Evolutionary conservation across 2,888 invertebrate genomes (phyloP).

Genomic region (Xestoiulus laeticollis): DNA sequence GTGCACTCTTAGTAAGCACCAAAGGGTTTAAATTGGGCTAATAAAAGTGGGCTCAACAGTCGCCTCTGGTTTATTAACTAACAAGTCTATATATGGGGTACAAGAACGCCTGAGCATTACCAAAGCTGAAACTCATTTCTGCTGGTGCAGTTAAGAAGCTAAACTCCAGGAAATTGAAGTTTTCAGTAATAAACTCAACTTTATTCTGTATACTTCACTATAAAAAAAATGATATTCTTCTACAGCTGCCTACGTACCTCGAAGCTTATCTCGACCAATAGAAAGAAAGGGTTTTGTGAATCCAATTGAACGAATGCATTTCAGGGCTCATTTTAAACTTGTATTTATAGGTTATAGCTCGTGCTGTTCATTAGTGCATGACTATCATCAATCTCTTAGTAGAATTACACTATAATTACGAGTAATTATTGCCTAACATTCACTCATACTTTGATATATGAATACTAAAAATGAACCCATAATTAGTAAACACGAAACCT

Average conservation of each 20-base stretch:
- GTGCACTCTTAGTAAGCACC: neutral
- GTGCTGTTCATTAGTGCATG: neutral
- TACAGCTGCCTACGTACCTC: neutral
- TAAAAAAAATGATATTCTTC: neutral
- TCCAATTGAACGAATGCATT: neutral
- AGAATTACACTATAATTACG: neutral
- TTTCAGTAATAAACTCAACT: constrained; percentile 36
- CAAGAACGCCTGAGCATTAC: neutral
- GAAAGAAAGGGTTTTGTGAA: neutral
- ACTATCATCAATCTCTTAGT: constrained; percentile 30
- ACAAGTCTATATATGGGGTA: neutral
- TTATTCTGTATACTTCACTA: neutral
- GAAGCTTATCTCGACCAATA: neutral
- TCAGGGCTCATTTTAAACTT: neutral
- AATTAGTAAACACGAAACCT: constrained; percentile 22
- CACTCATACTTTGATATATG: neutral
- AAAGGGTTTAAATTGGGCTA: neutral
- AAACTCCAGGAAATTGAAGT: constrained; percentile 18
- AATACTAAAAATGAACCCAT: neutral
- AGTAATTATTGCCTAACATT: neutral
- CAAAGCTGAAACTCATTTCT: neutral
- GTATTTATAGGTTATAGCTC: neutral
- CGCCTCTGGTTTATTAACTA: constrained; percentile 35
- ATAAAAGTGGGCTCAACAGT: constrained; percentile 8
- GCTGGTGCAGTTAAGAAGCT: constrained; percentile 5